Conservation (phyloP, 2,797 vertebrate species). For the Erethizon dorsatum region DNA sequence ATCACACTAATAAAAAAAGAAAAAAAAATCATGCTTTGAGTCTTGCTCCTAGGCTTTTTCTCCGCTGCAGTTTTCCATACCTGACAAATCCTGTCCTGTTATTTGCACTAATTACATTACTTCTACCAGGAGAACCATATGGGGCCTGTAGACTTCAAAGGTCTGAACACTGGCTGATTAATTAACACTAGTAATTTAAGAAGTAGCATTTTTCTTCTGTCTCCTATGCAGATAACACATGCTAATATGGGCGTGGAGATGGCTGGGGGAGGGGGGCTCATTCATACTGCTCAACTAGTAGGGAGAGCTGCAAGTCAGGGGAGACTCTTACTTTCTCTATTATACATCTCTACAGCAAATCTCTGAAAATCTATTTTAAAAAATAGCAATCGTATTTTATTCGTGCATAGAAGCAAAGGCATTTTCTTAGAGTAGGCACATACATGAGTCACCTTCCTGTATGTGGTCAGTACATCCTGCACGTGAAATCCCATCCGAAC, state of each 20-base stretch:
- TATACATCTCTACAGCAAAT: background rate
- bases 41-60: background rate
- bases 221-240: background rate
- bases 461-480: background rate
- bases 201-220: slow-evolving; percentile 19
- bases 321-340: background rate
- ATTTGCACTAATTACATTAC: background rate
- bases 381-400: slow-evolving; percentile 39
- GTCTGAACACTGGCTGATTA: background rate
- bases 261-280: accelerated
- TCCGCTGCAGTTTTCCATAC: background rate
- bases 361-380: slow-evolving; percentile 54
- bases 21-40: background rate
- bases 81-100: background rate
- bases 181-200: slow-evolving; percentile 16
- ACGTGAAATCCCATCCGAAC: slow-evolving; percentile 17
- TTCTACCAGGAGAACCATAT: background rate
- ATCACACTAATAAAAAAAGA: background rate
- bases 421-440: slow-evolving; percentile 43
- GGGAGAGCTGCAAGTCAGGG: background rate
- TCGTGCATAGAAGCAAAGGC: slow-evolving; percentile 44
- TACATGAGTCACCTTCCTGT: slow-evolving; percentile 40
- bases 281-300: background rate
- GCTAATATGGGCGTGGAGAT: background rate
- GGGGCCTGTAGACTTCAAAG: background rate